Conservation (phyloP, 2,113 vertebrate species). For the Carettochelys insculpta region DNA sequence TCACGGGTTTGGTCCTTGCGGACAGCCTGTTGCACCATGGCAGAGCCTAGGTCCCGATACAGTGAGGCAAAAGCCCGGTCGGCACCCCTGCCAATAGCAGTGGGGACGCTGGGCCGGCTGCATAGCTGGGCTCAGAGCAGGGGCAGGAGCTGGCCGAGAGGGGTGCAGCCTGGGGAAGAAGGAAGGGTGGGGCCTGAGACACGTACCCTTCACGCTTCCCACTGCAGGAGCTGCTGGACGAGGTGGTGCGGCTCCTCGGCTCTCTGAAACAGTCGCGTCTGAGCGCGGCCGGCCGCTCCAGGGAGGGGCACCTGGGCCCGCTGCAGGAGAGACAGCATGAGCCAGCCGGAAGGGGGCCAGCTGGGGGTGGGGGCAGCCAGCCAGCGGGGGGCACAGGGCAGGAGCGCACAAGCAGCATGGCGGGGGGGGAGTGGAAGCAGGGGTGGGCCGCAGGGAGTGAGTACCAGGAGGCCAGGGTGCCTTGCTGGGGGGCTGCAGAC, state of each 20-base stretch:
- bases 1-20: background rate
- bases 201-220: constrained; percentile 81
- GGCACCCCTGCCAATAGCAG: background rate
- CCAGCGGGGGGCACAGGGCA: background rate
- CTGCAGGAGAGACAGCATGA: constrained; percentile 26
- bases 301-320: constrained; percentile 85
- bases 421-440: background rate
- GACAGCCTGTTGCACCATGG: background rate
- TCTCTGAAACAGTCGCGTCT: constrained; percentile 80
- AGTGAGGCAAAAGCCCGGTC: background rate
- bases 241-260: constrained; percentile 84
- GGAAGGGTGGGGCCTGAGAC: background rate
- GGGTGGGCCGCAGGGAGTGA: background rate
- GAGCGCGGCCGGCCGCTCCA: constrained; percentile 84
- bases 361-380: background rate
- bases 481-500: background rate
- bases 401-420: background rate
- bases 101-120: background rate
- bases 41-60: background rate
- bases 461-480: background rate
- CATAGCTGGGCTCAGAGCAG: background rate
- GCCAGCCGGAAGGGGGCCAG: background rate
- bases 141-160: background rate
- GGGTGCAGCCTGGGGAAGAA: background rate
- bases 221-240: constrained; percentile 85